phyloP scores from a whole-genome alignment of 2,113 vertebrate species.

The Anser brachyrhynchus region DNA sequence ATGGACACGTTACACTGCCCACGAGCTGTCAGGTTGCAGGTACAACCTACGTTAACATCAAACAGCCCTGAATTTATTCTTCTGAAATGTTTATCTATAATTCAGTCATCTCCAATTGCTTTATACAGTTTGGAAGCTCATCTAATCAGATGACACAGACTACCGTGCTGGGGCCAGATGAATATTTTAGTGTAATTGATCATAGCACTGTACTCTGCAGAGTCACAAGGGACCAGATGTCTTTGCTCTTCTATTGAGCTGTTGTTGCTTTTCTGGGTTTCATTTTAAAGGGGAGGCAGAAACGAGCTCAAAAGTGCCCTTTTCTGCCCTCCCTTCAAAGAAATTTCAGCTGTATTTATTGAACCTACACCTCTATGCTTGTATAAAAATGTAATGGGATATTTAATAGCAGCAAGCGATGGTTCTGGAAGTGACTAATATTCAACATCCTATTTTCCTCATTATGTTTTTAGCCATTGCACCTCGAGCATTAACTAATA shows the following conservation, averaged over 20 bases:
- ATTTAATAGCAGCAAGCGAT: not conserved
- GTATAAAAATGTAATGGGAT: not conserved
- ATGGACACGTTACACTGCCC: not conserved
- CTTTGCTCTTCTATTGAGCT: not conserved
- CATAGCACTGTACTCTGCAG: not conserved
- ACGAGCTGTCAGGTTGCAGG: not conserved
- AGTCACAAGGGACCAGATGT: not conserved
- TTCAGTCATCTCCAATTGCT: not conserved
- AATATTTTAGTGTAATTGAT: slow-evolving; percentile 2
- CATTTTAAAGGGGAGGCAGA: not conserved
- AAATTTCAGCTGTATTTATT: not conserved
- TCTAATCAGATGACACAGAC: not conserved
- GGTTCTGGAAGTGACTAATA: not conserved
- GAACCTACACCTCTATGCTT: not conserved
- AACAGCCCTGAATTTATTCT: not conserved
- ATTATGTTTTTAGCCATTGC: not conserved
- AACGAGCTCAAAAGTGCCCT: not conserved
- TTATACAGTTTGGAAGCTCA: not conserved
- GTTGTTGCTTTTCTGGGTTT: not conserved
- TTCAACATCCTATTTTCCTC: not conserved
- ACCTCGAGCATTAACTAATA: not conserved
- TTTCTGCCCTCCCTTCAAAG: not conserved
- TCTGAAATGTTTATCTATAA: not conserved
- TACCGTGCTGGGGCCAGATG: not conserved
- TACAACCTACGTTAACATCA: not conserved